Base-by-base conservation (phyloP, 2,113 vertebrate species). In the Apteryx mantelli region DNA sequence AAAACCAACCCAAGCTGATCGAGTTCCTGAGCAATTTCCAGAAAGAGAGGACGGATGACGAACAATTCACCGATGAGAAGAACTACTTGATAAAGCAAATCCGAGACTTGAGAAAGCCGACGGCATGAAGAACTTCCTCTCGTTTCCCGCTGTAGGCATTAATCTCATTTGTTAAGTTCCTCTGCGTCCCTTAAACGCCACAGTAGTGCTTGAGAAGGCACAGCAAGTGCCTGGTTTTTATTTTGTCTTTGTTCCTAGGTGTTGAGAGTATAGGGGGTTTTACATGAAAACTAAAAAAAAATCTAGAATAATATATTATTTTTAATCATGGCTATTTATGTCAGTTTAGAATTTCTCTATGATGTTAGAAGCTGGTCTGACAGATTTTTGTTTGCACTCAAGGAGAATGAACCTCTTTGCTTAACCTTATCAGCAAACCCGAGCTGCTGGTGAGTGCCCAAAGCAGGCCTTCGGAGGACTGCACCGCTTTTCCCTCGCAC, bases 21-120 rank as follows among this genome's bases (percentile, higher is more conserved):
- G 99, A 99, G 8, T 99, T 99, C 98, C 98, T 99, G 96, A 99
- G 99, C 98, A 98, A 99, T 93, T 99, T 99, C 98, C 99, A 99
- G 96, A 99, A 99, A 7, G 99, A 99, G 97, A 97, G 99, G 91
- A 98, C 98, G 1, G 99, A 99, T 5, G 99, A 99, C 0, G 99
- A 99, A 97, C 99, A 99, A 97, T 99, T 99, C 98, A 98, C 98
- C 0, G 99, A 99, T 6, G 99, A 99, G 98, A 99, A 99, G 98
- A 99, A 99, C 98, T 99, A 99, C 98, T 97, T 99, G 98, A 99
- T 99, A 30, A 99, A 99, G 97, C 99, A 99, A 97, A 99, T 99
- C 95, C 98, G 99, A 81, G 99, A 99, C 97, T 98, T 99, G 98
- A 99, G 99, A 98, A 99, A 98, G 97, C 97, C 99, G 8, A 95